Evolutionary conservation across 1,140 invertebrate species (phyloP), one percentile per base, ranked within the genome.

Genomic region (Notospermus geniculatus): DNA sequence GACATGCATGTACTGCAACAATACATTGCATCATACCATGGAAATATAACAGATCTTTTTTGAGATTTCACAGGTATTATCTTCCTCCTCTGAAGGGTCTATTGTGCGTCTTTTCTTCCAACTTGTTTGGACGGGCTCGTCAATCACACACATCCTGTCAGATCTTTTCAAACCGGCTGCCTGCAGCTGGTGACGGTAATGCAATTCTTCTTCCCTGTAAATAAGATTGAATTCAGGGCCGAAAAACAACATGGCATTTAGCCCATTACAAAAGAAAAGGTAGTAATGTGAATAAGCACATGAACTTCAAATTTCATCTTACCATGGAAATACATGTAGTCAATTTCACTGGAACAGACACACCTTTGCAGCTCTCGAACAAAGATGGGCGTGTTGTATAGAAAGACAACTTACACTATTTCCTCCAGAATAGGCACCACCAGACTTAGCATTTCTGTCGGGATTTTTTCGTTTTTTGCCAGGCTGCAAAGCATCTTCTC

Each of bases 401-500:
- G 11, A 43, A 13, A 13, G 39, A 13, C n/a, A 22, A 72, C 78
- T 72, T 68, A 77, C 76, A 78, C 62, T 56, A 74, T 62, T 63
- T 70, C 62, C 25, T 74, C 68, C 19, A 77, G 61, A 15, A 59
- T 53, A 45, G 65, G 57, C 73, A 80, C 67, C 69, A 80, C 75
- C 50, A 77, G 84, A 65, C 85, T 85, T 29, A 94, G 81, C 30
- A 90, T 85, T 25, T 88, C 86, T 17, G 85, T 76, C 62, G 87
- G 84, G 29, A 86, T 85, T 66, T 87, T 83, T 15, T 83, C 72
- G 79, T 94, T 92, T 46, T 85, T 86, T 13, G 89, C 88, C 63
- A 95, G 87, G 52, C 87, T 87, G 54, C 93, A 86, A 4, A 96
- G 79, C 23, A 97, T 80, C 70, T 89, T 87, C 70, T 96, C 92